These are phyloP conservation scores for Scophthalmus maximus DNA, from an alignment of 2,113 vertebrate species.

Conservation along the genomic window DNA sequence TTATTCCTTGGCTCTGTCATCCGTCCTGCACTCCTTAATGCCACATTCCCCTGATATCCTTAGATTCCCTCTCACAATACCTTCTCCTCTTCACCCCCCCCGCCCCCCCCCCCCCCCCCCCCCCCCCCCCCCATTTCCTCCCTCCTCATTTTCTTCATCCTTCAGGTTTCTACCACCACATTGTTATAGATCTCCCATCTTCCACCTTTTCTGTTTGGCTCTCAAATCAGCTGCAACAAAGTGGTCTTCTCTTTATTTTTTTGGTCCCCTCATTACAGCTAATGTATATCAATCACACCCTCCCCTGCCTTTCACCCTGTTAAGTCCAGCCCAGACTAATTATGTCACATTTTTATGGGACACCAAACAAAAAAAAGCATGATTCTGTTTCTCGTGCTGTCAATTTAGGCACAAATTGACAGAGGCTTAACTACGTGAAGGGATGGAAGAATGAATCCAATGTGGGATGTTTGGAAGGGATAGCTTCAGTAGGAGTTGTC, in stretches of 20 bases:
- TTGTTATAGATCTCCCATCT: background rate
- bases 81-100: background rate
- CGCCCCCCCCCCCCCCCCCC: background rate
- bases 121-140: background rate
- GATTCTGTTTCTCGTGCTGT: conserved; percentile 25
- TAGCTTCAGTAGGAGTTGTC: conserved; percentile 38
- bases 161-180: background rate
- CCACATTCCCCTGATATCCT: conserved; percentile 33
- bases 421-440: conserved; percentile 20
- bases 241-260: conserved; percentile 48
- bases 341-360: conserved; percentile 47
- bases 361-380: conserved; percentile 34
- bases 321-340: conserved; percentile 44
- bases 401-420: conserved; percentile 49
- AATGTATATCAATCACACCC: conserved; percentile 45
- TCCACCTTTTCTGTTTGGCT: conserved; percentile 16
- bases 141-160: conserved; percentile 7
- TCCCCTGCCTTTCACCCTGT: conserved; percentile 15
- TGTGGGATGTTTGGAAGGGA: conserved; percentile 19
- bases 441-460: conserved; percentile 13
- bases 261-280: conserved; percentile 56
- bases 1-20: conserved; percentile 40
- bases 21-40: conserved; percentile 25
- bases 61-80: background rate
- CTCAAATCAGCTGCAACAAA: conserved; percentile 11